phyloP scores from a whole-genome alignment of 2,113 vertebrate genomes.

The Plectropomus leopardus region DNA sequence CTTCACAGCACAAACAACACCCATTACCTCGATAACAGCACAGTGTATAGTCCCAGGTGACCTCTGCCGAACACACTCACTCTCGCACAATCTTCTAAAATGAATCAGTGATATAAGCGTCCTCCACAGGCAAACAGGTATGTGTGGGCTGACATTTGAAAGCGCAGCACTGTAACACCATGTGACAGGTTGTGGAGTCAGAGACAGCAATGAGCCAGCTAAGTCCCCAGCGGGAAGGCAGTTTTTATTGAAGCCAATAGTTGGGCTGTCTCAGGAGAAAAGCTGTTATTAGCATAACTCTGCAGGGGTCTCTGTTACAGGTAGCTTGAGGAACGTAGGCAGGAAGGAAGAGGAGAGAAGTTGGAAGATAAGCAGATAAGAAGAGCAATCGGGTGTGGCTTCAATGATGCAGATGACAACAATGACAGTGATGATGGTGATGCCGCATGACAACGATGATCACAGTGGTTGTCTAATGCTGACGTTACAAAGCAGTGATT shows the following conservation, averaged over 20 bases:
- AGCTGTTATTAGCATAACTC: conserved; percentile 48
- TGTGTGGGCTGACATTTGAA: conserved; percentile 53
- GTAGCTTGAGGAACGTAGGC: conserved; percentile 29
- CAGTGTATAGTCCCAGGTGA: background rate
- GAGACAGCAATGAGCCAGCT: conserved; percentile 48
- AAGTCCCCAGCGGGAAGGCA: conserved; percentile 49
- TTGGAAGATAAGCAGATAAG: background rate
- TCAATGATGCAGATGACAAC: background rate
- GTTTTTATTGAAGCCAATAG: conserved; percentile 56
- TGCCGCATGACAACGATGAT: background rate
- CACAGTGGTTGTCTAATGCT: background rate
- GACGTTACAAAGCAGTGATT: background rate
- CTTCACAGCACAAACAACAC: conserved; percentile 17
- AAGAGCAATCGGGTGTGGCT: background rate
- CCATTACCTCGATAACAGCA: conserved; percentile 3
- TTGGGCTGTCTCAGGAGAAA: conserved; percentile 50
- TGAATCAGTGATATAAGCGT: conserved; percentile 34
- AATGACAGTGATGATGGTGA: background rate
- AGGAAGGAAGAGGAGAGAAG: background rate
- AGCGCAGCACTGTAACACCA: conserved; percentile 25
- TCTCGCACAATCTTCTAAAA: conserved; percentile 31
- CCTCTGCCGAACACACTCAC: conserved; percentile 25
- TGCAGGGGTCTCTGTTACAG: conserved; percentile 33
- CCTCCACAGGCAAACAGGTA: conserved; percentile 51
- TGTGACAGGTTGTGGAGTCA: conserved; percentile 61